These are phyloP conservation scores for Nansenia antarctica DNA, from an alignment of 2,113 vertebrate species.

Conservation along the genomic window DNA sequence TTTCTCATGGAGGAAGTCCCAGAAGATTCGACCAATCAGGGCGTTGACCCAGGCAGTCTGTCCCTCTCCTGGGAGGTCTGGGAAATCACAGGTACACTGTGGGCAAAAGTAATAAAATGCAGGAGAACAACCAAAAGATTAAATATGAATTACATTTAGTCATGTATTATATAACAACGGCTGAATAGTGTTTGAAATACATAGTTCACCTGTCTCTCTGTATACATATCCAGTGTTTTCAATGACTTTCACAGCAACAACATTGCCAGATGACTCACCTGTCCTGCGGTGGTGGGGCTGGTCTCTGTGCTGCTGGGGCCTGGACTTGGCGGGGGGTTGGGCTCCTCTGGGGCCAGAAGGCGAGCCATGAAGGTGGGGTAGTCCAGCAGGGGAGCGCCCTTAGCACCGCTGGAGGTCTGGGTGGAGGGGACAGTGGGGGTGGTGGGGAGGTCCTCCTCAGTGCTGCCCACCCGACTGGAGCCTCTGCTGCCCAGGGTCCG, in stretches of 20 bases:
- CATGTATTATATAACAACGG: too few species aligned
- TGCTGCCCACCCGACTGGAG: constrained; percentile 69
- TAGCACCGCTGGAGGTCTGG: constrained; percentile 53
- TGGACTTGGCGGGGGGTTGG: constrained; percentile 65
- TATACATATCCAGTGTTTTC: not conserved
- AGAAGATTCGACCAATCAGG: constrained; percentile 84
- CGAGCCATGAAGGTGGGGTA: constrained; percentile 81
- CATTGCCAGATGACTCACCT: constrained; percentile 41
- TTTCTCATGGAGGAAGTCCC: constrained; percentile 85
- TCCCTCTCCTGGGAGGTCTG: constrained; percentile 14
- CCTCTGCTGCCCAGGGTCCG: constrained; percentile 39
- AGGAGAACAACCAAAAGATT: too few species aligned
- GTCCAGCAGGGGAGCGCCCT: constrained; percentile 72
- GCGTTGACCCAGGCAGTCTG: constrained; percentile 80
- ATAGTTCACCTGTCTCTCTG: not conserved
- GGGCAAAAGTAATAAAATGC: too few species aligned
- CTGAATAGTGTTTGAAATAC: not conserved
- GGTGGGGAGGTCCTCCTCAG: constrained; percentile 69
- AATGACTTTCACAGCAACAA: not conserved
- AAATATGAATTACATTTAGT: too few species aligned
- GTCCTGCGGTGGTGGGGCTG: constrained; percentile 66
- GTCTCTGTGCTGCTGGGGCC: constrained; percentile 55
- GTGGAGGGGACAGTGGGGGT: constrained; percentile 36
- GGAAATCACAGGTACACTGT: constrained; percentile 67
- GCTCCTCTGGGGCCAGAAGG: constrained; percentile 56